Evolutionary conservation across 2,797 vertebrate species (phyloP), one percentile per base, ranked within the genome.

Genomic region (Gambelia wislizenii): DNA sequence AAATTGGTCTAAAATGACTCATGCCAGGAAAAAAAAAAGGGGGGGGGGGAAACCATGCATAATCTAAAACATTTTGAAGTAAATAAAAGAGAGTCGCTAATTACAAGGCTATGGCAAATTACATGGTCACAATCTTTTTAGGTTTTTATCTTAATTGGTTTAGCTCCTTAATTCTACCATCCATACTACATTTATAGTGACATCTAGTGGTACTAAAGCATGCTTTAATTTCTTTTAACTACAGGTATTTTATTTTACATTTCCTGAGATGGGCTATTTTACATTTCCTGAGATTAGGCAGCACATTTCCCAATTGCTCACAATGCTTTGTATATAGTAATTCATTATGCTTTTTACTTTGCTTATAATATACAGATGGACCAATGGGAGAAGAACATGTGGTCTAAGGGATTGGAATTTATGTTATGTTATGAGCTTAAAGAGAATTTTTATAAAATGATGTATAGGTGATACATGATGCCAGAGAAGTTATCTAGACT

Each of bases 21-120:
- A 49, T 25, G 76, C 42, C 79, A 0, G 0, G 42, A 25, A 36
- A 59, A 61, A 33, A 36, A 52, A 84, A 39, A n/a, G n/a, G n/a
- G n/a, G 84, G 89, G 90, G 25, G 13, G 80, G 36, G 22, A 83
- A 92, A 91, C 69, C 25, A n/a, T 77, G 0, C 20, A 59, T 25
- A 64, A 90, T 81, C 89, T 88, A 82, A 90, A 93, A 9, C 72
- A 61, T 84, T 89, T 85, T 86, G 89, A 86, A 89, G 74, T 44
- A 61, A 61, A n/a, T 78, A 70, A 59, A 86, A 80, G n/a, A 27
- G 42, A 81, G 70, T 13, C 10, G 83, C 84, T 90, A 91, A 89
- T 61, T 91, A 74, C n/a, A 49, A 74, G 82, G 70, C 86, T 82
- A 25, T 12, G 52, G 72, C 49, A 92, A 89, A 87, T 79, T 81